phyloP scores from a whole-genome alignment of 1,140 invertebrate species.

The Drosophila grimshawi region DNA sequence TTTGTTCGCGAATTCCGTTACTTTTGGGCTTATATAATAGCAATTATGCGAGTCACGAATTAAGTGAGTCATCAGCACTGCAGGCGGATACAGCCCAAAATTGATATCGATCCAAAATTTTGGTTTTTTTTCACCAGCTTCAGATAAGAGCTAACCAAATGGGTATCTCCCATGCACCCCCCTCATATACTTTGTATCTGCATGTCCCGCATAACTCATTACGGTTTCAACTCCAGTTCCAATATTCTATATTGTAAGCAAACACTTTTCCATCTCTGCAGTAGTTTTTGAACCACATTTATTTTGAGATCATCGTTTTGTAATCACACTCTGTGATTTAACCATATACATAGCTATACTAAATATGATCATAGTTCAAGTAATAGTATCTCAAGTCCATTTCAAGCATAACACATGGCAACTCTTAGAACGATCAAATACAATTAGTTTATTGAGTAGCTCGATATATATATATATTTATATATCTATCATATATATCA shows the following conservation, averaged over 20 bases:
- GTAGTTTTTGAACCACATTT: too few species aligned
- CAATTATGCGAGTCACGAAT: conserved; percentile 17
- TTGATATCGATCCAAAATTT: conserved; percentile 39
- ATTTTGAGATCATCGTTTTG: too few species aligned
- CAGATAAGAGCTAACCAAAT: conserved; percentile 23
- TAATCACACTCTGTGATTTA: too few species aligned
- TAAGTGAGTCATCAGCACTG: conserved; percentile 12
- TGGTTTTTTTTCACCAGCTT: conserved; percentile 21
- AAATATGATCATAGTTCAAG: too few species aligned
- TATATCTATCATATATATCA: not conserved
- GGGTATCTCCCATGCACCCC: conserved; percentile 7
- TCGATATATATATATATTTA: not conserved
- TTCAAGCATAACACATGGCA: too few species aligned
- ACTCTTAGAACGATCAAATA: not conserved
- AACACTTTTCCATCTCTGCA: too few species aligned
- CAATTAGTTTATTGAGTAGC: not conserved
- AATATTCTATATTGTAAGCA: too few species aligned
- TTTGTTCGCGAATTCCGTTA: conserved; percentile 1
- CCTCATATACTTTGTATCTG: not conserved
- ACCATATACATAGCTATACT: too few species aligned
- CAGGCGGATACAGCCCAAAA: not conserved
- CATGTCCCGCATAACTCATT: not conserved
- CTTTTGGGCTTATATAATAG: not conserved
- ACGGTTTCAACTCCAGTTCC: too few species aligned
- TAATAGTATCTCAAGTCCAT: too few species aligned